Evolutionary conservation across 53 echinoderm and acorn worm species (phyloP).

Genomic region (Holothuria scabra): DNA sequence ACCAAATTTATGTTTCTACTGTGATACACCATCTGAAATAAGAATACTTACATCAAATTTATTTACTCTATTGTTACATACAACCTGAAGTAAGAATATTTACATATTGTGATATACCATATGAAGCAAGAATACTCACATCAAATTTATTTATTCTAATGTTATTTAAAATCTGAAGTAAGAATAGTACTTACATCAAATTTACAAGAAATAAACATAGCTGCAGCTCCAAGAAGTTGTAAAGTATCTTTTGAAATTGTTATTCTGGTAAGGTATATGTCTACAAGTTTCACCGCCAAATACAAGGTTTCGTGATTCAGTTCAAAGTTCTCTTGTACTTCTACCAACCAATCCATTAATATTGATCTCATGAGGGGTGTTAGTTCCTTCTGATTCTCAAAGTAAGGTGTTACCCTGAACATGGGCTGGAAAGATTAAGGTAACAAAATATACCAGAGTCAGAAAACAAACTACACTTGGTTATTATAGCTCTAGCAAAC

Average conservation of each 20-base stretch:
- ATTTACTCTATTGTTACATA: too few species aligned
- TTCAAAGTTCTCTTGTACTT: conserved; percentile 99
- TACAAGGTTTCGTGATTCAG: conserved; percentile 98
- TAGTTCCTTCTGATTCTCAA: conserved; percentile 79
- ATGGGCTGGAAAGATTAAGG: neutral
- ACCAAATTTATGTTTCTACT: too few species aligned
- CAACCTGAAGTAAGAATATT: too few species aligned
- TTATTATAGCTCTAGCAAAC: too few species aligned
- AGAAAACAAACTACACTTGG: too few species aligned
- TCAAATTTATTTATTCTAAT: too few species aligned
- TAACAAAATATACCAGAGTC: too few species aligned
- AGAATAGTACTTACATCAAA: conserved; percentile 99
- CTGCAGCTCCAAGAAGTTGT: conserved; percentile 89
- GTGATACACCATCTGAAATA: too few species aligned
- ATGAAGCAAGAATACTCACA: neutral
- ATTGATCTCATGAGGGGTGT: conserved; percentile 92
- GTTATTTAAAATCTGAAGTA: too few species aligned
- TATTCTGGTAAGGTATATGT: conserved; percentile 79
- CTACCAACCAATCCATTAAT: conserved; percentile 97
- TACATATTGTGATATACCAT: too few species aligned
- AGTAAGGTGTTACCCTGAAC: conserved; percentile 61
- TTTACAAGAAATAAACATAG: conserved; percentile 95
- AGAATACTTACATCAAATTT: too few species aligned
- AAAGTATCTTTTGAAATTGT: conserved; percentile 76
- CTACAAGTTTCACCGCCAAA: conserved; percentile 90